Conservation (phyloP, 2,888 invertebrate genomes). For the Encarsia formosa region DNA sequence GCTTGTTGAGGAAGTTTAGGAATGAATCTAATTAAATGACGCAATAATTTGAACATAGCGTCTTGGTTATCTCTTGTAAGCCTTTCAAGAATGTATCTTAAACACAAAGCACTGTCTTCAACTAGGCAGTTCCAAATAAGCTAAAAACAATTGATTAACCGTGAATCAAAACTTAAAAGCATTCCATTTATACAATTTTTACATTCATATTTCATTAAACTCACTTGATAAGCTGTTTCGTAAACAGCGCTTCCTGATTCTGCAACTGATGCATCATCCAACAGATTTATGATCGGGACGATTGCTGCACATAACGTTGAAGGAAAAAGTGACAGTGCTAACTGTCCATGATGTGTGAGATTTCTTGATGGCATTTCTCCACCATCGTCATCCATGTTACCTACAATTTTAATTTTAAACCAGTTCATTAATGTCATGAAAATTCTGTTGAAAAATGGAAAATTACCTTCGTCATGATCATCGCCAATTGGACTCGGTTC, state of each 20-base stretch:
- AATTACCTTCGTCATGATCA: conserved; percentile 77
- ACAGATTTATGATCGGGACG: conserved; percentile 85
- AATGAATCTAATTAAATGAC: conserved; percentile 89
- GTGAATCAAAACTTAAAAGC: neutral
- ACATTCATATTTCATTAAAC: neutral
- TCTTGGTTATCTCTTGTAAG: conserved; percentile 91
- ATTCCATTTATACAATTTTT: neutral
- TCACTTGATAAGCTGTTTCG: conserved; percentile 90
- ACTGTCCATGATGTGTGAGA: conserved; percentile 77
- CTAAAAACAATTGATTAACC: conserved; percentile 49
- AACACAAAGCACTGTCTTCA: conserved; percentile 93
- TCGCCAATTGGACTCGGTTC: conserved; percentile 86
- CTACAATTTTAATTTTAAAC: conserved; percentile 1
- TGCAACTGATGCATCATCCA: conserved; percentile 96
- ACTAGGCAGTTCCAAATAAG: conserved; percentile 97
- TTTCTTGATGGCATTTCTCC: conserved; percentile 66
- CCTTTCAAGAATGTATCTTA: conserved; percentile 92
- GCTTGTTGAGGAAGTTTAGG: conserved; percentile 94
- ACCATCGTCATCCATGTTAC: conserved; percentile 52
- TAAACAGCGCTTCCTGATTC: conserved; percentile 93
- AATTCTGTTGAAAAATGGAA: neutral
- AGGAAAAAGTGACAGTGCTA: conserved; percentile 93
- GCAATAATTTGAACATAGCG: conserved; percentile 86
- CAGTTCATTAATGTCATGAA: neutral
- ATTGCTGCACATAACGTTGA: conserved; percentile 95